Evolutionary conservation across 2,888 invertebrate genomes (phyloP), one percentile per base, ranked within the genome.

Genomic region (Polyploca ridens): DNA sequence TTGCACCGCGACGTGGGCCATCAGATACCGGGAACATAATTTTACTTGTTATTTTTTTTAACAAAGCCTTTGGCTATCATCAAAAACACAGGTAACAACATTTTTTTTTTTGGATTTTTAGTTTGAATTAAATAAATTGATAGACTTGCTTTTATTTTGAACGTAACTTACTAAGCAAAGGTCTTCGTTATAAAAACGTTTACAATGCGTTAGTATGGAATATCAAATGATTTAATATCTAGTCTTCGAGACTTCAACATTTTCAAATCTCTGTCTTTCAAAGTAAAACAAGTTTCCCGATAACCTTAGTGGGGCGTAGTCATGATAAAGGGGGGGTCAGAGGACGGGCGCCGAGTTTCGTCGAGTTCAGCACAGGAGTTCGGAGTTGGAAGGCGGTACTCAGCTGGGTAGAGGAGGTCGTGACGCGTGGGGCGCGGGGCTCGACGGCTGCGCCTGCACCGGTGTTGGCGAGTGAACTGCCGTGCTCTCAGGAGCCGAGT

Each of bases 401-500:
- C 94, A 94, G 94, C 94, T 94, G 86, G 94, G 94, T 87, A 94
- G 90, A 62, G 93, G 93, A 33, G 93, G 93, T 69, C 93, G 85
- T 54, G 90, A 73, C 66, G 79, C 75, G 67, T 87, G 89, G 8
- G 91, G 88, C 64, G 90, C 85, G 58, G 93, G 91, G 89, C 91
- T 90, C 69, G 90, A 66, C 85, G 93, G 69, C 95, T 95, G 70
- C 94, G 91, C 74, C 88, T 90, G 19, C 90, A 86, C 79, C 68
- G 79, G 93, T 79, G 33, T 96, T 63, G 95, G 90, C 58, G 94
- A 91, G 10, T 84, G 87, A 33, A 86, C 84, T n/a, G 84, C 75
- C 10, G 91, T 86, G 73, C 96, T 96, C 85, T 97, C 97, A 60
- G 97, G 96, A 71, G 96, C 96, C 69, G 97, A 95, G 86, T 97